Evolutionary conservation across 2,888 invertebrate genomes (phyloP).

Genomic region (Cecidostiba fungosa): DNA sequence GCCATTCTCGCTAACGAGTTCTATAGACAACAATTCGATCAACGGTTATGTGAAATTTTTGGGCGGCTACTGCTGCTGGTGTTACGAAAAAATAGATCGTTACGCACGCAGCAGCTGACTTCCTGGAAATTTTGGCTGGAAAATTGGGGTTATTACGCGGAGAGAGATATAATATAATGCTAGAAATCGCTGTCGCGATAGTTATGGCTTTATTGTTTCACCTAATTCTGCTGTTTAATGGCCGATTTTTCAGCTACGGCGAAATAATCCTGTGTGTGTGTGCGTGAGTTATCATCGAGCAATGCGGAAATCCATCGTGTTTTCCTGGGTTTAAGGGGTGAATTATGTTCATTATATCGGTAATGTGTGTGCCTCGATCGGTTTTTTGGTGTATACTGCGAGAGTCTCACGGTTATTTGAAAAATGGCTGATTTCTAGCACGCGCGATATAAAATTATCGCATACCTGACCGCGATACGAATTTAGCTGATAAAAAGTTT

Average conservation of each 20-base stretch:
- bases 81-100: not conserved
- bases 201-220: constrained; percentile 2
- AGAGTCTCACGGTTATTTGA: not conserved
- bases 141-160: not conserved
- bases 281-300: not conserved
- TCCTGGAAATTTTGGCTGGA: not conserved
- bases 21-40: constrained; percentile 3
- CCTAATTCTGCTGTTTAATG: not conserved
- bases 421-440: not conserved
- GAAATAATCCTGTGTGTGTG: not conserved
- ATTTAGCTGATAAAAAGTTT: not conserved
- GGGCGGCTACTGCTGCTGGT: not conserved
- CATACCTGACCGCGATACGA: not conserved
- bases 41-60: not conserved
- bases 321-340: not conserved
- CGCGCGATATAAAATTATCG: too few relatives aligned
- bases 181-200: not conserved
- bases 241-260: not conserved
- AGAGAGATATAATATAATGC: not conserved
- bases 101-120: not conserved
- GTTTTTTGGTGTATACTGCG: too few relatives aligned
- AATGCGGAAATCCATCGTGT: not conserved
- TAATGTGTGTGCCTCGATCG: not conserved
- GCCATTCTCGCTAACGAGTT: constrained; percentile 25
- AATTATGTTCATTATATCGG: not conserved